Conservation (phyloP, 1,140 invertebrate genomes). For the Pseudomyrmex gracilis region DNA sequence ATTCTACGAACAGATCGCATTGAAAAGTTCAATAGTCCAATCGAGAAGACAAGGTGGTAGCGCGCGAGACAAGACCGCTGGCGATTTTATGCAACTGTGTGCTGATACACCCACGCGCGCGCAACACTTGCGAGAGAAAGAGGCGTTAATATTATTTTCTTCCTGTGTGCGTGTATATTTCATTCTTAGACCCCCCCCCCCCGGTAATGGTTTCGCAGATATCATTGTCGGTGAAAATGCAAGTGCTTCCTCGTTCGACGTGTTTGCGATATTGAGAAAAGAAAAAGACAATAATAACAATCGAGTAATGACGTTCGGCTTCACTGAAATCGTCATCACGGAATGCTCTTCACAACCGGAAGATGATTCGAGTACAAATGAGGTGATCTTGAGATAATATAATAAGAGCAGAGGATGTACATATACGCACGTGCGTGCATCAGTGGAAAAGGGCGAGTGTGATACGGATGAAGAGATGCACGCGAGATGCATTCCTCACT, state of each 20-base stretch:
- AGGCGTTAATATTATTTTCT: slow-evolving; percentile 29
- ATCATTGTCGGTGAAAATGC: not conserved
- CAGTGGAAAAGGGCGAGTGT: not conserved
- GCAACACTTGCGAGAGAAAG: not conserved
- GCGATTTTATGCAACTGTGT: slow-evolving; percentile 33
- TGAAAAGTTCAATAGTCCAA: slow-evolving; percentile 36
- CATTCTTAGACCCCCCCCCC: not conserved
- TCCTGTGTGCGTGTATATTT: not conserved
- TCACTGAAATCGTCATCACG: not conserved
- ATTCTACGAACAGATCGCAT: not conserved
- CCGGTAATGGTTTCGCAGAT: not conserved
- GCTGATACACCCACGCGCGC: slow-evolving; percentile 14
- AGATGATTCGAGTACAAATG: not conserved
- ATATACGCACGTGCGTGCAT: not conserved
- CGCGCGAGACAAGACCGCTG: slow-evolving; percentile 30
- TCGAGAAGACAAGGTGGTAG: slow-evolving; percentile 18
- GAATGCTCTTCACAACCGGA: not conserved
- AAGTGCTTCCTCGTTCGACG: not conserved
- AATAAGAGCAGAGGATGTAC: no score
- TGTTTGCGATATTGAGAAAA: not conserved
- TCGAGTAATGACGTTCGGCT: no score
- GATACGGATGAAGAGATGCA: not conserved
- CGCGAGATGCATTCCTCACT: not conserved
- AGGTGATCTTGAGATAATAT: no score
- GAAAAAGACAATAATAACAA: not conserved